Evolutionary conservation across 92 coral and sea anemone genomes (phyloP).

Genomic region (Zoanthus sociatus): DNA sequence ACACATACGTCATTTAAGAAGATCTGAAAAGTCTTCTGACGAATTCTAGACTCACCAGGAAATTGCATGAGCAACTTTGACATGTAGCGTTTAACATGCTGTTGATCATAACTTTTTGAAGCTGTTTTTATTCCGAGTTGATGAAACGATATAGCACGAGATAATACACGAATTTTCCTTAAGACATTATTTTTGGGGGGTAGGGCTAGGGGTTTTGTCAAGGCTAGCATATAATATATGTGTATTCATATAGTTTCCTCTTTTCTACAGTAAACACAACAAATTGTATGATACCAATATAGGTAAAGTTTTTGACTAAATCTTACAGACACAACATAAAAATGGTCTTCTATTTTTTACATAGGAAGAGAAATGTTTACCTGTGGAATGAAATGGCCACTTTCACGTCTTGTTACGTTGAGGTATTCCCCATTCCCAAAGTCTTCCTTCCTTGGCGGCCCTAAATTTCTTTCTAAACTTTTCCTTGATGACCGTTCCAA

Average conservation of each 20-base stretch:
- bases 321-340: not conserved
- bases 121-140: not conserved
- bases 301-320: not conserved
- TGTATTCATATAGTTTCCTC: not conserved
- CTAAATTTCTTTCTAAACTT: slow-evolving; percentile 34
- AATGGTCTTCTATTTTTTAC: not conserved
- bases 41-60: not conserved
- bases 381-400: slow-evolving; percentile 2
- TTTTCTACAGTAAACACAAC: not conserved
- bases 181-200: no score
- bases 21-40: no score
- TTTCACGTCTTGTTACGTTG: not conserved
- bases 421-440: not conserved
- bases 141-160: not conserved
- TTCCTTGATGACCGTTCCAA: slow-evolving; percentile 35
- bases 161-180: no score
- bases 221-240: not conserved
- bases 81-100: not conserved
- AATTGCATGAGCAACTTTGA: not conserved
- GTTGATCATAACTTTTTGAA: no score
- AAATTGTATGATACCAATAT: not conserved
- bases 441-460: slow-evolving; percentile 28
- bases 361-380: not conserved
- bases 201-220: no score
- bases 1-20: no score